Evolutionary conservation across 2,113 vertebrate genomes (phyloP).

Genomic region (Anhinga anhinga): DNA sequence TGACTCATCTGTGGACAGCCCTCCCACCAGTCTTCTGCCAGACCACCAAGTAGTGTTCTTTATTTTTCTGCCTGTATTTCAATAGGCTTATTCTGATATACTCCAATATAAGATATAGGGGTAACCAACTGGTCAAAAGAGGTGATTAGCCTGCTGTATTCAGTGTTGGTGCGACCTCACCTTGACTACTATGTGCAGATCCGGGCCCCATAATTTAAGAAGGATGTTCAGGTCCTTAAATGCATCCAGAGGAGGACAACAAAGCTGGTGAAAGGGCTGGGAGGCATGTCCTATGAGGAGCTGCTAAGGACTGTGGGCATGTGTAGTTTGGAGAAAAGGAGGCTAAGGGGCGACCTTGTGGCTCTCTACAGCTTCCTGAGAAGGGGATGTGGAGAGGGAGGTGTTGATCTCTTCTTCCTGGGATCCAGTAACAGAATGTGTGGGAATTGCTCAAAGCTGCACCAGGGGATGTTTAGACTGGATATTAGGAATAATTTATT

Average conservation of each 20-base stretch:
- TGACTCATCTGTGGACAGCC: neutral
- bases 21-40: neutral
- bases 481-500: neutral
- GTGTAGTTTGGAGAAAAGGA: neutral
- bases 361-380: neutral
- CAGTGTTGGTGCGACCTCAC: accelerated
- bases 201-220: neutral
- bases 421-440: accelerated
- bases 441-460: neutral
- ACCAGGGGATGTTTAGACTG: neutral
- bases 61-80: neutral
- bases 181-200: neutral
- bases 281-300: neutral
- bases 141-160: neutral
- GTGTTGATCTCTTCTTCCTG: neutral
- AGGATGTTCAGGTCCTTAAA: neutral
- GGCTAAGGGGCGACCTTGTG: neutral
- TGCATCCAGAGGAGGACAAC: neutral
- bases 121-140: neutral
- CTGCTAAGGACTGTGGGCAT: neutral
- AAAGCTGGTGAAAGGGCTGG: neutral
- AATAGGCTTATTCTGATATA: neutral
- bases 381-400: neutral
- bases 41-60: neutral
- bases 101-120: neutral